Conservation (phyloP, 1,140 invertebrate species). For the Ceratoteleas bidentatus region DNA sequence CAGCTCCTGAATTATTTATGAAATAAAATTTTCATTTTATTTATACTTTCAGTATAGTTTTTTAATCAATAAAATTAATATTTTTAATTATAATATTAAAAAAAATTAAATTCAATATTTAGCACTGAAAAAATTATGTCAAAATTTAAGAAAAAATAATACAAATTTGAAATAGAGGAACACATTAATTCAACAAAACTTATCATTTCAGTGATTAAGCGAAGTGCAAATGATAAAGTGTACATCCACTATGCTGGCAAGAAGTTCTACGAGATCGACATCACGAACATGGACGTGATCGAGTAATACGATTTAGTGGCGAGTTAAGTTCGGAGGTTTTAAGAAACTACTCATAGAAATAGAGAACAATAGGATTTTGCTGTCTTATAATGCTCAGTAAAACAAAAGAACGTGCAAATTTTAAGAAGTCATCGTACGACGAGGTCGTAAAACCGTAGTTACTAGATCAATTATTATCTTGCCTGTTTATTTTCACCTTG, state of each 20-base stretch:
- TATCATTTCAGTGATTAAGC: slow-evolving; percentile 88
- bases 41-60: too few relatives aligned
- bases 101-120: too few relatives aligned
- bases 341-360: slow-evolving; percentile 61
- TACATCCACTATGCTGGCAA: slow-evolving; percentile 87
- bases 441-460: slow-evolving; percentile 43
- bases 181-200: too few relatives aligned
- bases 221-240: slow-evolving; percentile 79
- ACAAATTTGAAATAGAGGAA: too few relatives aligned
- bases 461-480: slow-evolving; percentile 52
- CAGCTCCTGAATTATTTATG: slow-evolving; percentile 76
- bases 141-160: too few relatives aligned
- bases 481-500: slow-evolving; percentile 26
- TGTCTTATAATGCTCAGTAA: slow-evolving; percentile 65
- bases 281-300: slow-evolving; percentile 82
- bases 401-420: slow-evolving; percentile 56
- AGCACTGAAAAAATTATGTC: too few relatives aligned
- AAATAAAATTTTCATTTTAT: too few relatives aligned
- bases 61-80: too few relatives aligned
- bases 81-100: too few relatives aligned
- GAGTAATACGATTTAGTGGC: slow-evolving; percentile 16
- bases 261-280: slow-evolving; percentile 86
- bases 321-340: slow-evolving; percentile 47
- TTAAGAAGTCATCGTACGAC: slow-evolving; percentile 44
- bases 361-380: slow-evolving; percentile 63